Evolutionary conservation across 1,140 invertebrate species (phyloP), one percentile per base, ranked within the genome.

Genomic region (Trinorchestia longiramus): DNA sequence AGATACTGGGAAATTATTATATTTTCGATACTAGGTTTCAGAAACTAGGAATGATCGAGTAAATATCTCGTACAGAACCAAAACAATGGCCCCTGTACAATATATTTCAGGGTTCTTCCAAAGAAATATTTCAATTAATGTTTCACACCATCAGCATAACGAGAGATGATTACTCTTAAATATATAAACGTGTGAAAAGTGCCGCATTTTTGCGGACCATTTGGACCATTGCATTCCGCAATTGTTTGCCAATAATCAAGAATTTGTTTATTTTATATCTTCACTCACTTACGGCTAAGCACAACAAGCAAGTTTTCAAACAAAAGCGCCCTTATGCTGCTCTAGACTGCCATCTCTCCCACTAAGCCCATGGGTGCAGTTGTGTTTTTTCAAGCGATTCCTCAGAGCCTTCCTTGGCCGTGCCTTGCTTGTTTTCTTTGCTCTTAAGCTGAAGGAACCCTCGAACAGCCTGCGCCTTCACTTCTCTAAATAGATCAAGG

Each of bases 301-400:
- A 90, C 88, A 90, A 90, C 41, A 90, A 36, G 11, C 41, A 90
- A 90, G 62, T 77, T 90, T 43, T 42, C n/a, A 90, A 90, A 90
- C 88, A 90, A 90, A 90, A 43, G 43, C 88, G 88, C 43, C 43
- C 41, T 90, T 42, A 43, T 90, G 88, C 41, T 1, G 15, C 88
- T 36, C 15, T 43, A 43, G 43, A 42, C 88, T 90, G 88, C 8
- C 88, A 90, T 90, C 88, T n/a, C 87, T 90, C 88, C 88, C 88
- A 36, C 88, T 90, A 90, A 90, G 88, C 88, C 88, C 88, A 90
- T 90, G 88, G 88, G 88, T 90, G 88, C 88, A 90, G 88, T 90
- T 90, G 88, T 90, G 88, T 90, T 90, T 90, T 90, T 90, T 90
- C 88, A 42, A 90, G 88, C 88, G 41, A 17, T 43, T 90, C 43